Evolutionary conservation across 2,888 invertebrate genomes (phyloP).

Genomic region (Aphrophora alni): DNA sequence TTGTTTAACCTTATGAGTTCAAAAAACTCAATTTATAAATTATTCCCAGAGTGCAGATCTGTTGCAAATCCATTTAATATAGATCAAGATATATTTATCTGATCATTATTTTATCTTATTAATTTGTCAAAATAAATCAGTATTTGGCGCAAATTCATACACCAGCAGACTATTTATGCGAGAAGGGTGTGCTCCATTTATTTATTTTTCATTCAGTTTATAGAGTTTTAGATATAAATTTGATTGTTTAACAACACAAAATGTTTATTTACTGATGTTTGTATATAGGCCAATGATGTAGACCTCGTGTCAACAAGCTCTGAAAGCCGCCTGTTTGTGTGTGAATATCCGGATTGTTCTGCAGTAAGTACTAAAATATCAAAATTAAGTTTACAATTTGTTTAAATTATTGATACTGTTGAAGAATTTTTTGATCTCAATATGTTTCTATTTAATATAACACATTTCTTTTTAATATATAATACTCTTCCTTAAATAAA

Average conservation of each 20-base stretch:
- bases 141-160: too few species aligned
- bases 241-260: neutral
- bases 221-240: neutral
- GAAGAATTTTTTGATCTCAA: too few species aligned
- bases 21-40: neutral
- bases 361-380: conserved; percentile 61
- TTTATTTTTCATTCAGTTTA: conserved; percentile 21
- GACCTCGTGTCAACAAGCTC: conserved; percentile 54
- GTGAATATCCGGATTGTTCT: conserved; percentile 70
- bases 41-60: neutral
- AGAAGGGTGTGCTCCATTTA: too few species aligned
- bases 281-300: conserved; percentile 53
- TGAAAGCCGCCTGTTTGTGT: conserved; percentile 59
- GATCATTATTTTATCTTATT: too few species aligned
- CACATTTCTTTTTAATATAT: conserved; percentile 3
- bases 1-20: neutral
- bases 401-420: too few species aligned
- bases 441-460: too few species aligned
- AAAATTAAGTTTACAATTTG: too few species aligned
- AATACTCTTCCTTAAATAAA: too few species aligned
- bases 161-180: neutral
- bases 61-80: too few species aligned
- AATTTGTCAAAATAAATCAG: too few species aligned
- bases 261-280: conserved; percentile 17
- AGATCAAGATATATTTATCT: too few species aligned